phyloP scores from a whole-genome alignment of 2,888 invertebrate genomes.

The Cetonia aurata region DNA sequence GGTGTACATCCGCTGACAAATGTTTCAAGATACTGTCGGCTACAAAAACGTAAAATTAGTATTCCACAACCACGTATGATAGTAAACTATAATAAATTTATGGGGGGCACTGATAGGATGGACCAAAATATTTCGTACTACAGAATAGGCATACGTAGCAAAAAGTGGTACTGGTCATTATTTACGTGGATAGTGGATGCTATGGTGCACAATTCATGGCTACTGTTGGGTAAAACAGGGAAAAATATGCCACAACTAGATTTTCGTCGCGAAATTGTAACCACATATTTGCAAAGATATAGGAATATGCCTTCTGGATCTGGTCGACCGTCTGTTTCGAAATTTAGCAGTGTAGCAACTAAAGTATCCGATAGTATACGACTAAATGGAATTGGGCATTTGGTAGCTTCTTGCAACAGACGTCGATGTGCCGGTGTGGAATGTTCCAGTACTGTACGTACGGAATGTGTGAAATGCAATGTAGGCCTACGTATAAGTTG shows the following conservation, averaged over 20 bases:
- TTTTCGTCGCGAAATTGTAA: no score
- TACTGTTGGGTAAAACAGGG: background rate
- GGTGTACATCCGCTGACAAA: background rate
- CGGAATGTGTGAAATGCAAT: conserved; percentile 1
- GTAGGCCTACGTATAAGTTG: background rate
- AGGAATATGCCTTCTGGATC: no score
- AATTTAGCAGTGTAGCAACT: no score
- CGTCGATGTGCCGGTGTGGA: background rate
- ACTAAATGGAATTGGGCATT: background rate
- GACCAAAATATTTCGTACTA: background rate
- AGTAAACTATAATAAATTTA: background rate
- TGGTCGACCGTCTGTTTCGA: no score
- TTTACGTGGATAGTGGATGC: conserved; percentile 1
- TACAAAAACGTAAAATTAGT: no score
- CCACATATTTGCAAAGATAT: no score
- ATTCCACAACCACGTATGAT: background rate
- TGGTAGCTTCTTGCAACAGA: background rate
- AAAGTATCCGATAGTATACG: no score
- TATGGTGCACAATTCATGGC: background rate
- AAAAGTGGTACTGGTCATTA: conserved; percentile 6
- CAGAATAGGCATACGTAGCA: background rate
- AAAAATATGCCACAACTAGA: no score
- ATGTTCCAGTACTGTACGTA: background rate
- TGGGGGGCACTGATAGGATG: background rate
- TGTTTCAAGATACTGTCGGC: background rate